These are phyloP conservation scores for Pica pica DNA, from an alignment of 2,113 vertebrate species.

Conservation along the genomic window DNA sequence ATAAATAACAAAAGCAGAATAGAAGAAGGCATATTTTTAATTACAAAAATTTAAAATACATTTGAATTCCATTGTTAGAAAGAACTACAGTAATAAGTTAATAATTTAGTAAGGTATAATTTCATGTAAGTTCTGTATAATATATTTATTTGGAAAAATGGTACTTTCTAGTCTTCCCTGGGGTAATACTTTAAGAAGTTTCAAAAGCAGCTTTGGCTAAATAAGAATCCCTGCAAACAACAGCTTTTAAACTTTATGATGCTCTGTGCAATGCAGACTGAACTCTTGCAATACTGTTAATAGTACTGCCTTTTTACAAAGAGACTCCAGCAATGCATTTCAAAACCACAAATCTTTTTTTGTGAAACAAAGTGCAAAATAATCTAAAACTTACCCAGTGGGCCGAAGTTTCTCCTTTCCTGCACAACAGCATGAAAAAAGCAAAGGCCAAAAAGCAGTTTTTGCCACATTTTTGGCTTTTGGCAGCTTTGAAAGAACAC, in stretches of 20 bases:
- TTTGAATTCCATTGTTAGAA: neutral
- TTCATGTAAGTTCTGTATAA: neutral
- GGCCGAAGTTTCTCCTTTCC: constrained; percentile 89
- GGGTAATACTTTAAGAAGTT: neutral
- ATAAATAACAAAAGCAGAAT: neutral
- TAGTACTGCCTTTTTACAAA: neutral
- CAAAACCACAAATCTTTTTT: neutral
- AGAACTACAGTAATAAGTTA: neutral
- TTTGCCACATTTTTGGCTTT: constrained; percentile 85
- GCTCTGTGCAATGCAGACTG: neutral
- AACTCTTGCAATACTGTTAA: neutral
- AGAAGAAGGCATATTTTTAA: neutral
- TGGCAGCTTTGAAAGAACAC: constrained; percentile 81
- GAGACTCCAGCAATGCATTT: neutral
- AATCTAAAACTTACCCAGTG: constrained; percentile 76
- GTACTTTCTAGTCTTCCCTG: neutral
- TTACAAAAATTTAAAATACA: neutral
- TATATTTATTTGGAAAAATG: neutral
- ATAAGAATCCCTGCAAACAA: neutral
- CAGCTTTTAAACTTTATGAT: neutral
- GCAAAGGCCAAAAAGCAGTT: constrained; percentile 87
- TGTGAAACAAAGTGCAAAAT: neutral
- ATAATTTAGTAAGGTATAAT: neutral
- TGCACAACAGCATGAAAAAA: constrained; percentile 94
- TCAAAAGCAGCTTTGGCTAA: neutral